Conservation (phyloP, 2,888 invertebrate genomes). For the Empis livida region DNA sequence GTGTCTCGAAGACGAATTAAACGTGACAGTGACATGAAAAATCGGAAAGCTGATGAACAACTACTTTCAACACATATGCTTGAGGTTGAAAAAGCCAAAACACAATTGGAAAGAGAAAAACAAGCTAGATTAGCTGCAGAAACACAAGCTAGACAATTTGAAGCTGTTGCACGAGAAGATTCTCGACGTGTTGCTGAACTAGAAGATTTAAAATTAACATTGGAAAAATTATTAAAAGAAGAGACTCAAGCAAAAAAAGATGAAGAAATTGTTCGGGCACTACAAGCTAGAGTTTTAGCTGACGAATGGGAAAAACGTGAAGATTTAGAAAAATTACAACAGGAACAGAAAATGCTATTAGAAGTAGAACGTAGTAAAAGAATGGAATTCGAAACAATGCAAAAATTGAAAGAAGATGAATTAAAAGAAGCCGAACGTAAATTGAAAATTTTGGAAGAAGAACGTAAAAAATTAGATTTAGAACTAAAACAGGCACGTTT, state of each 20-base stretch:
- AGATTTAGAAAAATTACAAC: slow-evolving; percentile 65
- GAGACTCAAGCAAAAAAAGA: slow-evolving; percentile 75
- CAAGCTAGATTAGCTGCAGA: slow-evolving; percentile 41
- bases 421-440: slow-evolving; percentile 59
- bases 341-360: slow-evolving; percentile 57
- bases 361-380: slow-evolving; percentile 63
- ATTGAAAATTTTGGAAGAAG: slow-evolving; percentile 55
- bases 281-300: slow-evolving; percentile 58
- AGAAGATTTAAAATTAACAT: slow-evolving; percentile 52
- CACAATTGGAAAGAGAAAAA: slow-evolving; percentile 51
- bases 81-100: slow-evolving; percentile 45
- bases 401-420: slow-evolving; percentile 56
- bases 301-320: slow-evolving; percentile 78
- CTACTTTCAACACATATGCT: slow-evolving; percentile 43
- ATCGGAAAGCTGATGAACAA: slow-evolving; percentile 38
- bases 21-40: slow-evolving; percentile 31
- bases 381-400: slow-evolving; percentile 57
- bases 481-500: slow-evolving; percentile 55
- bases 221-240: slow-evolving; percentile 61
- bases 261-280: slow-evolving; percentile 63
- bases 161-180: slow-evolving; percentile 53
- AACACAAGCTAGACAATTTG: slow-evolving; percentile 43
- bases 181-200: slow-evolving; percentile 59
- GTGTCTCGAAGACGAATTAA: slow-evolving; percentile 39
- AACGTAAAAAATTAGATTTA: slow-evolving; percentile 53